Conservation (phyloP, 2,113 vertebrate genomes). For the Loxodonta africana region DNA sequence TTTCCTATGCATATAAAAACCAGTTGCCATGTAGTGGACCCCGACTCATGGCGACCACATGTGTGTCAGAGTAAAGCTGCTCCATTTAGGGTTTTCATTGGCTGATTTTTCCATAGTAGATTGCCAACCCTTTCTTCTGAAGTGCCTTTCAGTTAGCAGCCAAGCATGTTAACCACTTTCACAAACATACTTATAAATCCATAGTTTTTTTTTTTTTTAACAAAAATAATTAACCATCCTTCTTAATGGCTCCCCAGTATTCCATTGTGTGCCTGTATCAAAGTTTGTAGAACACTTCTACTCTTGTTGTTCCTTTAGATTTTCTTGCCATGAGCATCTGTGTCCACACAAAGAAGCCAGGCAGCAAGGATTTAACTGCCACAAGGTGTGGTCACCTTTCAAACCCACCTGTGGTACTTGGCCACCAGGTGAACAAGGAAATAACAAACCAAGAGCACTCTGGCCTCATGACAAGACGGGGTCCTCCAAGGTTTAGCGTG, state of each 20-base stretch:
- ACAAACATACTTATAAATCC: neutral
- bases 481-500: neutral
- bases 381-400: neutral
- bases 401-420: neutral
- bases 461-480: neutral
- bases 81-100: neutral
- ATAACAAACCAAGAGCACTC: neutral
- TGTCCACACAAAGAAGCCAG: neutral
- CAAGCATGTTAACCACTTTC: neutral
- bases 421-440: neutral
- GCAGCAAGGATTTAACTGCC: no score
- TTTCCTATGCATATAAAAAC: neutral
- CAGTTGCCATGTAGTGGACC: neutral
- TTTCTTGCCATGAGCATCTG: neutral
- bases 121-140: neutral
- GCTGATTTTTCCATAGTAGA: neutral
- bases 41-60: neutral
- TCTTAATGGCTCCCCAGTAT: accelerated
- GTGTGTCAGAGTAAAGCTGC: neutral
- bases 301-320: neutral
- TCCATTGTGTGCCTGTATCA: accelerated
- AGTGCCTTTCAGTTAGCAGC: neutral
- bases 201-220: neutral
- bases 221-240: neutral
- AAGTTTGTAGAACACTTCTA: accelerated